A percentile compares a stretch with the other conserved stretches of the same genome.
Evolutionary conservation across 1,140 invertebrate genomes (phyloP).

Genomic region (Lanistes nyassanus): DNA sequence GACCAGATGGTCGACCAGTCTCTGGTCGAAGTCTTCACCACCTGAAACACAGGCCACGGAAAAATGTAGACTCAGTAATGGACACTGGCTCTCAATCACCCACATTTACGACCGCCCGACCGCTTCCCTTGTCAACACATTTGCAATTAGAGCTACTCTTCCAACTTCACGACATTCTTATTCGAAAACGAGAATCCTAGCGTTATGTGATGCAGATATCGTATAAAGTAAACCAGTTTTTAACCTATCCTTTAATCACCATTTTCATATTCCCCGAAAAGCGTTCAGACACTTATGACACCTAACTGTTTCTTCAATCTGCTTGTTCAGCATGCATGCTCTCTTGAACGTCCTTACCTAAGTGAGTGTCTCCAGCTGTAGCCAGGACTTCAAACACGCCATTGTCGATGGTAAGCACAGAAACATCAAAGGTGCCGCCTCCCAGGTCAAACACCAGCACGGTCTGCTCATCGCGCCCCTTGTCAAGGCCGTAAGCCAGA

Average conservation of each 20-base stretch:
- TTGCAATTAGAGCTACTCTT: too few species aligned
- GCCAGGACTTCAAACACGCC: constrained; percentile 91
- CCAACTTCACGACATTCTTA: too few species aligned
- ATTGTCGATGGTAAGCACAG: constrained; percentile 97
- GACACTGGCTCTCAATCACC: too few species aligned
- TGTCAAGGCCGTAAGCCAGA: constrained; percentile 99
- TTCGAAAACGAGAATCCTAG: too few species aligned
- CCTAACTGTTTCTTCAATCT: neutral
- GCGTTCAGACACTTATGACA: neutral
- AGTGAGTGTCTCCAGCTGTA: constrained; percentile 98
- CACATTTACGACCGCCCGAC: too few species aligned
- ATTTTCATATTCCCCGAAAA: neutral
- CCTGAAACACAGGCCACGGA: constrained; percentile 73
- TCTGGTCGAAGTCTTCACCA: constrained; percentile 98
- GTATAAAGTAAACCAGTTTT: too few species aligned
- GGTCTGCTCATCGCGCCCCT: constrained; percentile 95
- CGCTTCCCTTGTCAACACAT: too few species aligned
- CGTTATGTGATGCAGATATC: too few species aligned
- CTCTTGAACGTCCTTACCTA: constrained; percentile 71
- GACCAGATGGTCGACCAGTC: constrained; percentile 98
- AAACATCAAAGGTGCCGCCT: constrained; percentile 99
- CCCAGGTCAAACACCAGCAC: constrained; percentile 99
- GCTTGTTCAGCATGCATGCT: neutral
- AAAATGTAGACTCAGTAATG: too few species aligned
- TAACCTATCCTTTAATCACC: too few species aligned